Conservation (phyloP, 2,113 vertebrate genomes). For the Eulemur macaco region DNA sequence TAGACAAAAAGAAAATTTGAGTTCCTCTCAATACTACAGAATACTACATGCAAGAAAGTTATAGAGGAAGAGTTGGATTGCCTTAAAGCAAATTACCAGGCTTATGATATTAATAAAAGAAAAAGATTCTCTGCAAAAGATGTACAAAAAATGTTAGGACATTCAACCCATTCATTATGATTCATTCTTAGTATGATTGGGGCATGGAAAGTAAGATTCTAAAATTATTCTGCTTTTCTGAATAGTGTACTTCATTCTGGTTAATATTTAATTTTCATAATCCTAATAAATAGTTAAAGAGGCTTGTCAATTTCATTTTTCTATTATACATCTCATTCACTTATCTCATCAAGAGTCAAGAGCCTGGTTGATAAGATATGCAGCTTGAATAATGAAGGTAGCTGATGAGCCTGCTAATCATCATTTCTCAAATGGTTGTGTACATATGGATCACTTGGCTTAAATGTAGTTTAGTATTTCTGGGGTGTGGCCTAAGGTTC, state of each 20-base stretch:
- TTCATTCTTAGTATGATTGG: neutral
- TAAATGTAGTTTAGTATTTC: neutral
- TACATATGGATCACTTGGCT: neutral
- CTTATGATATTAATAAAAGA: neutral
- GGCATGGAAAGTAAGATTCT: neutral
- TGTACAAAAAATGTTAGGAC: neutral
- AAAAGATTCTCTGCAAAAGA: neutral
- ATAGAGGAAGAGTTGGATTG: neutral
- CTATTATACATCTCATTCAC: neutral
- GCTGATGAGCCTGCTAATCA: neutral
- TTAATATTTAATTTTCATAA: slow-evolving; percentile 42
- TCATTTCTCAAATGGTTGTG: neutral
- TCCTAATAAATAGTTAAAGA: neutral
- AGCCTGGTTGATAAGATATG: neutral
- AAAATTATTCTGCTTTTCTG: neutral
- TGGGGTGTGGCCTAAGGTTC: neutral
- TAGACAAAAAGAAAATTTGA: neutral
- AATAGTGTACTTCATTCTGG: neutral
- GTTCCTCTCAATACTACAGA: neutral
- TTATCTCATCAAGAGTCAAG: neutral
- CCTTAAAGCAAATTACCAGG: neutral
- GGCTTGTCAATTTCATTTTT: neutral
- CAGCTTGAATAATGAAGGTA: neutral
- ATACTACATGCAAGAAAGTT: neutral
- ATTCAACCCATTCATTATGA: neutral